phyloP scores from a whole-genome alignment of 2,888 invertebrate species.

The Physocephala rufipes region DNA sequence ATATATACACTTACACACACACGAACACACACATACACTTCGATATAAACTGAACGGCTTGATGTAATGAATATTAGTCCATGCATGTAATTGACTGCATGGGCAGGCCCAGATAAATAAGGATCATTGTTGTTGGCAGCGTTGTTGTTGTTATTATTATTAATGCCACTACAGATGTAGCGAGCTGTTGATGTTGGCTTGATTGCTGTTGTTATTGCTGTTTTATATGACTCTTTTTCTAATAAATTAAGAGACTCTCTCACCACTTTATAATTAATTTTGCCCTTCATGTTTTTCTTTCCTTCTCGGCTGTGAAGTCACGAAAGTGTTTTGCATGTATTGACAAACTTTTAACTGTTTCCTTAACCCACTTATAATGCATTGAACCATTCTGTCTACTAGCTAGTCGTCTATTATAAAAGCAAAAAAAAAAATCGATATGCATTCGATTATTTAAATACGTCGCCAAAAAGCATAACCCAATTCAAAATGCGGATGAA shows the following conservation, averaged over 20 bases:
- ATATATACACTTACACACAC: slow-evolving; percentile 4
- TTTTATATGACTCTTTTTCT: background rate
- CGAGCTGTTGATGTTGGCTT: too few relatives aligned
- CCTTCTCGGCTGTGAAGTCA: background rate
- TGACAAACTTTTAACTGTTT: background rate
- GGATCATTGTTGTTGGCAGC: too few relatives aligned
- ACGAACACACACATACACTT: background rate
- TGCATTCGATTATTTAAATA: too few relatives aligned
- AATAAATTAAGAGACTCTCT: background rate
- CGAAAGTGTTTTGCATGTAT: background rate
- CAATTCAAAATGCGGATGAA: too few relatives aligned
- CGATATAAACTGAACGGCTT: background rate
- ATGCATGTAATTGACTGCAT: background rate
- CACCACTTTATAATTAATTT: slow-evolving; percentile 18
- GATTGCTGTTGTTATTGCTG: background rate
- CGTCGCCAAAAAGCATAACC: too few relatives aligned
- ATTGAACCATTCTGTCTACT: background rate
- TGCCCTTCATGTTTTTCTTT: slow-evolving; percentile 17
- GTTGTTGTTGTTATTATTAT: background rate
- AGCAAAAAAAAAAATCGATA: background rate
- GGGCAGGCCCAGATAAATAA: background rate
- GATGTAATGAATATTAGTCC: background rate
- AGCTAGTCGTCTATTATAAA: background rate
- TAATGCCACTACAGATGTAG: background rate
- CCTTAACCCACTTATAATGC: slow-evolving; percentile 9